Evolutionary conservation across 2,797 vertebrate genomes (phyloP).

Genomic region (Eulemur coronatus): DNA sequence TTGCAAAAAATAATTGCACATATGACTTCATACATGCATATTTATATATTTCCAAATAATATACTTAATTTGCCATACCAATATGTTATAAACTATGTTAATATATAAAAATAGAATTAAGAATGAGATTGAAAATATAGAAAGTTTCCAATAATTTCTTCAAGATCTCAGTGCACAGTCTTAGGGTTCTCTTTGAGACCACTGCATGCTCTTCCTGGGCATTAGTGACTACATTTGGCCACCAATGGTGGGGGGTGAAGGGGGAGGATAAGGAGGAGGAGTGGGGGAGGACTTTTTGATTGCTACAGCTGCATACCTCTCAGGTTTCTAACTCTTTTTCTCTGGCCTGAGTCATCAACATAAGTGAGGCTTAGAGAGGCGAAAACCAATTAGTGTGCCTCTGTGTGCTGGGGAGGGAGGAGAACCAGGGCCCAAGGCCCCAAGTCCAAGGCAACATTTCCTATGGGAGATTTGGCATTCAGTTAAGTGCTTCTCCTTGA

Average conservation of each 20-base stretch:
- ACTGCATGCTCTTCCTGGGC: not conserved
- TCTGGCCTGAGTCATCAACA: not conserved
- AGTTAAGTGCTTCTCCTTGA: not conserved
- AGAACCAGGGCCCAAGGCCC: not conserved
- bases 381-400: not conserved
- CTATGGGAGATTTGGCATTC: not conserved
- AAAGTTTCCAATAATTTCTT: not conserved
- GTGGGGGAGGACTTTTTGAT: not conserved
- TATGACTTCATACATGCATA: not conserved
- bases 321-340: not conserved
- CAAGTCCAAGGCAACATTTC: conserved; percentile 1
- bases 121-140: not conserved
- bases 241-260: no score
- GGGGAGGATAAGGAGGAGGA: not conserved
- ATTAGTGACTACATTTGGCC: not conserved
- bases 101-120: not conserved
- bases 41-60: conserved; percentile 21
- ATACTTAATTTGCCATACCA: not conserved
- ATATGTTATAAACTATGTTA: not conserved
- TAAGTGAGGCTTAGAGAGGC: not conserved
- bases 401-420: not conserved
- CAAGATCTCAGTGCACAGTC: not conserved
- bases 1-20: not conserved
- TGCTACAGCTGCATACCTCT: not conserved
- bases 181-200: not conserved